Evolutionary conservation across 1,140 invertebrate genomes (phyloP), one percentile per base, ranked within the genome.

Genomic region (Drosophila ercepeae): DNA sequence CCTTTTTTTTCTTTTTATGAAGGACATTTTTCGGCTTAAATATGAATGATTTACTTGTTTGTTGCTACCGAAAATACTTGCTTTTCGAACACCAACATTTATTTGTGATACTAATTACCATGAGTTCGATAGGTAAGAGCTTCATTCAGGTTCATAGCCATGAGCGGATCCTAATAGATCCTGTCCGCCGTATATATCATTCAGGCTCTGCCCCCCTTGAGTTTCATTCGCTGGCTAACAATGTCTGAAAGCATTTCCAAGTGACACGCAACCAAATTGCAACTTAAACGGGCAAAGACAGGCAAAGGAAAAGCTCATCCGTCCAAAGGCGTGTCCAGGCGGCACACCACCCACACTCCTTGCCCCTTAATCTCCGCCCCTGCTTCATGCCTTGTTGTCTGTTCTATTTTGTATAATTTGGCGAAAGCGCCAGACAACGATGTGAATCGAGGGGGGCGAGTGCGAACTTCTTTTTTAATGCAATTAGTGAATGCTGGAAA

Each of bases 221-320:
- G 25, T 46, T 45, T 25, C 65, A 39, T 34, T 57, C 14, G 49
- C 57, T 48, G 69, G 69, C 29, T 72, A 60, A 78, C 76, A 86
- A 72, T 75, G 79, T 83, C 79, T 83, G 81, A 83, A 83, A 83
- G 79, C 79, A 83, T 86, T 83, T 86, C 58, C 57, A 64, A 86
- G 75, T 83, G 79, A 83, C 79, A 86, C 75, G 79, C 81, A 83
- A 83, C 81, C 81, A 83, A 83, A 83, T 86, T 83, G 81, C 81
- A 86, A 65, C 75, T 79, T 86, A 75, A 86, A 63, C 73, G 81
- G 65, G 71, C 52, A 79, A 72, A 79, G 65, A 70, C 73, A 77
- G 52, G n/a, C 55, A 53, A 55, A 41, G 42, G 41, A 57, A 25
- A 21, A 39, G 41, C 52, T 51, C 23, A 51, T 14, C 18, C 44